Evolutionary conservation across 1,140 invertebrate species (phyloP).

Genomic region (Pogonognathellus flavescens): DNA sequence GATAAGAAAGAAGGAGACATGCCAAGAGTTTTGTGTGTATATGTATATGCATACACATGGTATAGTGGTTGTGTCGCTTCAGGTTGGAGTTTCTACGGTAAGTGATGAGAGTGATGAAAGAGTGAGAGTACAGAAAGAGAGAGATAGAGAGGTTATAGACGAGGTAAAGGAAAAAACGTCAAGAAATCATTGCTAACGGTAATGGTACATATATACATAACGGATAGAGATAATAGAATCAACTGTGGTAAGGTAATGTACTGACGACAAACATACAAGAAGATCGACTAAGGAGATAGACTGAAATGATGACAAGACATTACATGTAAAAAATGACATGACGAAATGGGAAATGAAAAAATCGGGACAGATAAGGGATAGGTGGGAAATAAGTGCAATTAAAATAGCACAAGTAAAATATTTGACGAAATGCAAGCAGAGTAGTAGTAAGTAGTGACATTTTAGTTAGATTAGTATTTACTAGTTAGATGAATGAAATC

Average conservation of each 20-base stretch:
- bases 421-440: background rate
- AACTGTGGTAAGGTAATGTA: background rate
- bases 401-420: background rate
- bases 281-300: conserved; percentile 43
- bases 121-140: conserved; percentile 3
- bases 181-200: background rate
- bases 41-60: background rate
- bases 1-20: conserved; percentile 34
- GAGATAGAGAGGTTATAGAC: background rate
- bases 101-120: conserved; percentile 37
- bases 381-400: conserved; percentile 6
- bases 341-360: conserved; percentile 1
- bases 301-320: conserved; percentile 41
- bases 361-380: background rate
- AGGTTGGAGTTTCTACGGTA: conserved; percentile 14
- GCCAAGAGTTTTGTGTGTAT: conserved; percentile 21
- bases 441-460: too few species aligned
- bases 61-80: background rate
- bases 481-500: too few species aligned
- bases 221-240: conserved; percentile 1
- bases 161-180: conserved; percentile 1
- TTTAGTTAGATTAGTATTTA: too few species aligned
- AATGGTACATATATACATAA: background rate
- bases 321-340: conserved; percentile 29
- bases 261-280: conserved; percentile 34